Evolutionary conservation across 2,888 invertebrate genomes (phyloP).

Genomic region (Pterobdella sp.): DNA sequence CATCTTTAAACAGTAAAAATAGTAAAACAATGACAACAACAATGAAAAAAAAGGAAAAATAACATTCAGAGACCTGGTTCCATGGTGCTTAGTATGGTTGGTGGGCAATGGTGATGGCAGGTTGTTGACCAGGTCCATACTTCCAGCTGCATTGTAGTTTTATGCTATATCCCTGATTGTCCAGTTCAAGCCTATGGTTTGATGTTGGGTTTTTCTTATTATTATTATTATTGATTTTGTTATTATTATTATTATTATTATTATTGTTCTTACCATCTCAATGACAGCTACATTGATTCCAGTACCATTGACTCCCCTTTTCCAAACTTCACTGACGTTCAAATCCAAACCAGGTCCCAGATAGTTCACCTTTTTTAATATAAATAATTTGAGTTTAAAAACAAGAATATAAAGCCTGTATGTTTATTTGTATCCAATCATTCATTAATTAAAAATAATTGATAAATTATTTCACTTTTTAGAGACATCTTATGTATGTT

Average conservation of each 20-base stretch:
- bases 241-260: background rate
- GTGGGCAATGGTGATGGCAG: constrained; percentile 48
- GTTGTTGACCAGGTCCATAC: constrained; percentile 48
- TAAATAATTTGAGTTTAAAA: background rate
- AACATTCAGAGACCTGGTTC: constrained; percentile 49
- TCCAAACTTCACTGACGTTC: constrained; percentile 48
- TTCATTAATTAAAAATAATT: constrained; percentile 12
- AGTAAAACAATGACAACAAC: too few relatives aligned
- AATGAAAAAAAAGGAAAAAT: too few relatives aligned
- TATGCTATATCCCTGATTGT: constrained; percentile 44
- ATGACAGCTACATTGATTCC: constrained; percentile 48
- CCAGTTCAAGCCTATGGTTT: constrained; percentile 46
- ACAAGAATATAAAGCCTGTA: background rate
- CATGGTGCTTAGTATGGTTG: constrained; percentile 47
- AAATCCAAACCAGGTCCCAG: constrained; percentile 42
- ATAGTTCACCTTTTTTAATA: constrained; percentile 40
- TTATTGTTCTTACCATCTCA: constrained; percentile 44
- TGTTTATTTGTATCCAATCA: too few relatives aligned
- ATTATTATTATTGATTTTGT: background rate
- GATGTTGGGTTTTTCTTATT: background rate
- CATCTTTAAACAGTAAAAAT: too few relatives aligned
- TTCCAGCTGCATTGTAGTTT: constrained; percentile 47
- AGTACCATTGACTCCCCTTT: constrained; percentile 43
- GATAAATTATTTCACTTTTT: background rate
- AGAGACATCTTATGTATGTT: background rate